Base-by-base conservation (phyloP, 2,888 invertebrate species). In the Minunthozetes semirufus region DNA sequence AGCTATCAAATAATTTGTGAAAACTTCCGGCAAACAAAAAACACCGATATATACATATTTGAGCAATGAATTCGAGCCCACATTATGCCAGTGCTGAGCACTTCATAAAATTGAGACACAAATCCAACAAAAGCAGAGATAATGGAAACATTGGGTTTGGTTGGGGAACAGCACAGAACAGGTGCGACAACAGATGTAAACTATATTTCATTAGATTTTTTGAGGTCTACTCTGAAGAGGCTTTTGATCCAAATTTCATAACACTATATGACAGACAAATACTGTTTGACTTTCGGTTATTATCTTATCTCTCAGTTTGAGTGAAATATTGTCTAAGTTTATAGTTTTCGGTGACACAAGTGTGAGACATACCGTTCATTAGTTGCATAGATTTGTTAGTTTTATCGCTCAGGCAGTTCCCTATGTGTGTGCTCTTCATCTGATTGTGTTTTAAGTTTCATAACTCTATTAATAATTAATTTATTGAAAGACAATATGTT, bases 181-280 rank as follows among this genome's bases (percentile, higher is more conserved):
- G 66, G 66, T 66, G 66, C 42, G 42, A 33, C n/a, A 66, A 66
- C 66, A 66, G 29, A 66, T 66, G 66, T 22, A 42, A 38, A 42
- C 66, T 59, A 59, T 59, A 56, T 22, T 56, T 22, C 25, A 29
- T 27, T 13, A 6, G 13, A 3, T 3, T 15, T 66, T 66, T 42
- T 66, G 11, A 11, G 38, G 42, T 42, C 66, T 66, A 63, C 29
- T 66, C 29, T 15, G 13, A 15, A 15, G 9, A 27, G 59, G 50
- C 59, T 27, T 59, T 59, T 59, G 59, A 9, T 29, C 27, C 29
- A 27, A 27, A 27, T 59, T 27, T 59, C 42, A 42, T 42, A 42
- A 42, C 42, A 42, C n/a, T 42, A 42, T 42, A 42, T 42, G 42
- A 22, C 59, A 59, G 15, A 27, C 19, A 56, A 19, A 56, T 56